Evolutionary conservation across 2,113 vertebrate genomes (phyloP), one percentile per base, ranked within the genome.

Genomic region (Onychorhynchus coronatus): DNA sequence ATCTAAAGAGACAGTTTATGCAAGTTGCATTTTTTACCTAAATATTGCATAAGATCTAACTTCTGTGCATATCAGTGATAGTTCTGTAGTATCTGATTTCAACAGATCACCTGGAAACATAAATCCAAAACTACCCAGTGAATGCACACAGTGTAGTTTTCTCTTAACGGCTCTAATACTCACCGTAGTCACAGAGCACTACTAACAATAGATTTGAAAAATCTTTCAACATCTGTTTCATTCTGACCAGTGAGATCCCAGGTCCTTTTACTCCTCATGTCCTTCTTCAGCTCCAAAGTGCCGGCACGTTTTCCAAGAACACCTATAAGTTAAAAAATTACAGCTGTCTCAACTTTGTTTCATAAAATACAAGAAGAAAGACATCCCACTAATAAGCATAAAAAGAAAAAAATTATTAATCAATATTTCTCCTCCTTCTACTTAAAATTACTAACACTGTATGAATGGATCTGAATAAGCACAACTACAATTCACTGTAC

Each of bases 151-250:
- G 62, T 52, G 25, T 2, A 47, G 44, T 30, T 58, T 49, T 35
- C 28, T 7, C 49, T 50, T 50, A 27, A 46, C 6, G 70, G 46
- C 44, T 76, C 44, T 30, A 44, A 62, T 85, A 98, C 99, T 99
- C 95, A 99, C 99, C 99, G 1, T 96, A 99, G 97, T 99, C 99
- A 97, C 98, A 98, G 95, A 99, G 98, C 50, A 98, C 95, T 94
- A 99, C 97, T 95, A 99, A 97, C 83, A 99, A 97, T 2, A 98
- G 95, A 97, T 98, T 98, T 97, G 98, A 97, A 98, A 98, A 91
- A 97, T 97, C 97, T 97, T 97, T 98, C 98, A 98, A 93, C 95
- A 95, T 98, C 97, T 97, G 98, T 99, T 98, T 99, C 99, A 99
- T 99, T 98, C 99, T 99, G 98, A 98, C 94, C 96, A 97, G 87